A percentile compares a stretch with the other conserved stretches of the same genome.
Conservation (phyloP, 2,113 vertebrate species). For the Ageneiosus marmoratus region DNA sequence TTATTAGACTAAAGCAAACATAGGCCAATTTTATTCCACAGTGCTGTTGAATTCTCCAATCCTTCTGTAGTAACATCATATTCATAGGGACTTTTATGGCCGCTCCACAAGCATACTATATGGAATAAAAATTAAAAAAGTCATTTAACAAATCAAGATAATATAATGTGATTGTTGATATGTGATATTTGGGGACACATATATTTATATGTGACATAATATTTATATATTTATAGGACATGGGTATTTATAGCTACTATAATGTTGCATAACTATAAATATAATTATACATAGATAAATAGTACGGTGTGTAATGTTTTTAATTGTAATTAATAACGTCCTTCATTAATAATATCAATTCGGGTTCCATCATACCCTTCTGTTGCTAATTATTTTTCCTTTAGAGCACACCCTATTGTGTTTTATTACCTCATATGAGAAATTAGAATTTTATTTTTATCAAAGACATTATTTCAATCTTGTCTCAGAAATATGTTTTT, state of each 20-base stretch:
- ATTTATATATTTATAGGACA: too few relatives aligned
- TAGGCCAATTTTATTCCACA: not conserved
- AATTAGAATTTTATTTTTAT: not conserved
- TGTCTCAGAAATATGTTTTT: not conserved
- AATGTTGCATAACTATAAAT: not conserved
- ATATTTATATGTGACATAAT: too few relatives aligned
- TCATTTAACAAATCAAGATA: not conserved
- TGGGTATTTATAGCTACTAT: not conserved
- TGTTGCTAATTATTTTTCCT: not conserved
- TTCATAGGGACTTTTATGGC: not conserved
- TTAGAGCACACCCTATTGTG: not conserved
- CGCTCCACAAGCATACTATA: not conserved
- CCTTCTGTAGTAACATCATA: not conserved
- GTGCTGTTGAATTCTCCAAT: not conserved
- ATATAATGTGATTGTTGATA: not conserved
- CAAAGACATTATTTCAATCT: not conserved
- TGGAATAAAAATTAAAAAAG: not conserved
- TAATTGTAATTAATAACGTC: not conserved
- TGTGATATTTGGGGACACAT: too few relatives aligned
- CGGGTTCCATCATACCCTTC: not conserved
- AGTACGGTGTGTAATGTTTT: not conserved
- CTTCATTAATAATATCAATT: not conserved
- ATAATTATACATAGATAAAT: not conserved
- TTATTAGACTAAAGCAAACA: not conserved
- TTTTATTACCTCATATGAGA: not conserved